Evolutionary conservation across 2,797 vertebrate species (phyloP).

Genomic region (Agapornis canus): DNA sequence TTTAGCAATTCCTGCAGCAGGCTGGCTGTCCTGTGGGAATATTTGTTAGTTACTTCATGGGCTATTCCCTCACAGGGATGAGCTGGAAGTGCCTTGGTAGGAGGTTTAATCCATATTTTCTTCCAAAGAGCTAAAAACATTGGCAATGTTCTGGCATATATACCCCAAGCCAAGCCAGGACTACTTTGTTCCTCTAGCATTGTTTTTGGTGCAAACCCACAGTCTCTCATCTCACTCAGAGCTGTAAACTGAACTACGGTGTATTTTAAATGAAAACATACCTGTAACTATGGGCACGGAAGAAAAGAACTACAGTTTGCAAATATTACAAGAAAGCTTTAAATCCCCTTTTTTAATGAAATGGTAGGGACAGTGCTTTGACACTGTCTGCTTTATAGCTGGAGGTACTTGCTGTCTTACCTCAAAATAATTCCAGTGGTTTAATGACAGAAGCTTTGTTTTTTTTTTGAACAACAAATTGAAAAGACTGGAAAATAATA

Average conservation of each 20-base stretch:
- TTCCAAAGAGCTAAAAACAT: not conserved
- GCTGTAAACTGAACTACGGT: not conserved
- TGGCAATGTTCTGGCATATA: accelerated
- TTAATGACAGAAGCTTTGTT: not conserved
- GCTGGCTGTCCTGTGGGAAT: not conserved
- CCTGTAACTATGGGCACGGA: not conserved
- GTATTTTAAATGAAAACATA: not conserved
- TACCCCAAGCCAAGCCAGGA: not conserved
- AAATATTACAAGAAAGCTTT: not conserved
- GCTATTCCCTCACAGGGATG: not conserved
- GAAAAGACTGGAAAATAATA: not conserved
- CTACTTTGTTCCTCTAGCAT: not conserved
- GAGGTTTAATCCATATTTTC: not conserved
- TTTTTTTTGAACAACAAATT: not conserved
- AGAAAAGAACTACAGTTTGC: not conserved
- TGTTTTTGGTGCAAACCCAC: not conserved
- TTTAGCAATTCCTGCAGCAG: not conserved
- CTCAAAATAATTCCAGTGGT: not conserved
- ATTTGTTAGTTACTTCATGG: not conserved
- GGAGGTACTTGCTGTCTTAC: not conserved
- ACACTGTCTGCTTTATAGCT: not conserved
- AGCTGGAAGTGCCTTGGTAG: not conserved
- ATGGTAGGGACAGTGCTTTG: not conserved
- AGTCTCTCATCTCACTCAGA: not conserved
- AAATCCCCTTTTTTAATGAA: not conserved